Evolutionary conservation across 2,113 vertebrate species (phyloP).

Genomic region (Chloebia gouldiae): DNA sequence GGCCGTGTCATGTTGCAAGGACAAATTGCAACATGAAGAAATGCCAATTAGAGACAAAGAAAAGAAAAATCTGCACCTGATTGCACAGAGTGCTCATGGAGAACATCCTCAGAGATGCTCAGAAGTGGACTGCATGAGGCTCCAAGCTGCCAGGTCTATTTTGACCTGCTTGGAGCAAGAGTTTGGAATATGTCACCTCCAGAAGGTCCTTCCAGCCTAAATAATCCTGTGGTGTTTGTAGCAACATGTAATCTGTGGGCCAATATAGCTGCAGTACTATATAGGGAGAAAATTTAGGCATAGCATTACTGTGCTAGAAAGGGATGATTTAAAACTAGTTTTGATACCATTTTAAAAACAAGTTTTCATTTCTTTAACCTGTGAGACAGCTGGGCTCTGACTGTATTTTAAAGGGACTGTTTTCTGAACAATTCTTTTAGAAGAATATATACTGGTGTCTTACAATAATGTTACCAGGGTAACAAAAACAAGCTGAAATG

Average conservation of each 20-base stretch:
- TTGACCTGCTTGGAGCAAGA: background rate
- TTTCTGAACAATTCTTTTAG: background rate
- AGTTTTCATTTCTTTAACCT: background rate
- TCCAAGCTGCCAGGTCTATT: background rate
- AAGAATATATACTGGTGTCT: background rate
- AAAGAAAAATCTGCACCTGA: background rate
- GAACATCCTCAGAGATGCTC: background rate
- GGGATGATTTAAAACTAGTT: background rate
- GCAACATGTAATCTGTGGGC: background rate
- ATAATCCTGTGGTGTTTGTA: background rate
- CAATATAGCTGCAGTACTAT: background rate
- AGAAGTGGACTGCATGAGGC: rapidly evolving
- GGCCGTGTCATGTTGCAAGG: rapidly evolving
- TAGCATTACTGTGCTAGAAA: background rate
- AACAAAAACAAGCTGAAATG: background rate
- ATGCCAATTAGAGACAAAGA: background rate
- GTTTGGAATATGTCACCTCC: background rate
- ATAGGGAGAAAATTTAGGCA: background rate
- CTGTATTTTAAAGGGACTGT: background rate
- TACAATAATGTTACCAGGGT: background rate
- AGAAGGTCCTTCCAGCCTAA: background rate
- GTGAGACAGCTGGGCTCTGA: rapidly evolving
- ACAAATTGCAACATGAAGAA: background rate
- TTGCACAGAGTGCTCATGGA: background rate
- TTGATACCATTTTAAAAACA: background rate